Percentiles rank a stretch among this genome's conserved stretches.
Evolutionary conservation across 2,113 vertebrate genomes (phyloP).

Genomic region (Athene cunicularia): DNA sequence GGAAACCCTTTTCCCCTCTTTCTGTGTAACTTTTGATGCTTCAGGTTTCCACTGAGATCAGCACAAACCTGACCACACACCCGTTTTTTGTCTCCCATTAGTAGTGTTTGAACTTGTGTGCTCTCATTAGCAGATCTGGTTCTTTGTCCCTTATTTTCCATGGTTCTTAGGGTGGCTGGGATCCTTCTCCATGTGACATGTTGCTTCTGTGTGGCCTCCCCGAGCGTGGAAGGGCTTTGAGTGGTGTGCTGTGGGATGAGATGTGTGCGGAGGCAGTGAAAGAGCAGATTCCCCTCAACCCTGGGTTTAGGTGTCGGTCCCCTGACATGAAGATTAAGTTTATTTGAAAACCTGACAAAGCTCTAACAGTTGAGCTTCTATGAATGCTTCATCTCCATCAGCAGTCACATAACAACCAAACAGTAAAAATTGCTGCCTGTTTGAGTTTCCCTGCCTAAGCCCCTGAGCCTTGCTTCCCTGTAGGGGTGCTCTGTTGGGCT

Average conservation of each 20-base stretch:
- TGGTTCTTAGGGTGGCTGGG: background rate
- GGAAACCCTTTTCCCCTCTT: background rate
- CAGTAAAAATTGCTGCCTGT: background rate
- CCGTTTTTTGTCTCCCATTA: background rate
- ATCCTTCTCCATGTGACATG: background rate
- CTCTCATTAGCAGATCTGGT: background rate
- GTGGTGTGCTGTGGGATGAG: rapidly evolving
- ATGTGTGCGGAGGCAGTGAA: background rate
- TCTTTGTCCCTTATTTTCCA: background rate
- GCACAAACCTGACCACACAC: background rate
- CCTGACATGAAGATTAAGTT: background rate
- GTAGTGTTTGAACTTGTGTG: background rate
- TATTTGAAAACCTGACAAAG: background rate
- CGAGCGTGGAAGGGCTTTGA: rapidly evolving
- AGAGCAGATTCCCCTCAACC: background rate
- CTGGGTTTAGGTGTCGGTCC: background rate
- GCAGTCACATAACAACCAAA: background rate
- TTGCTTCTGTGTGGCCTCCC: background rate
- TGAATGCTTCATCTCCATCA: background rate
- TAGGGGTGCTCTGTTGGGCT: background rate
- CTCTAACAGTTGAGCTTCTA: background rate
- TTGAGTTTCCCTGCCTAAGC: background rate
- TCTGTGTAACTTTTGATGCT: background rate
- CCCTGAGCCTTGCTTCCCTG: background rate
- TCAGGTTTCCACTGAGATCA: background rate